Conservation (phyloP, 2,113 vertebrate species). For the Ascaphus truei region DNA sequence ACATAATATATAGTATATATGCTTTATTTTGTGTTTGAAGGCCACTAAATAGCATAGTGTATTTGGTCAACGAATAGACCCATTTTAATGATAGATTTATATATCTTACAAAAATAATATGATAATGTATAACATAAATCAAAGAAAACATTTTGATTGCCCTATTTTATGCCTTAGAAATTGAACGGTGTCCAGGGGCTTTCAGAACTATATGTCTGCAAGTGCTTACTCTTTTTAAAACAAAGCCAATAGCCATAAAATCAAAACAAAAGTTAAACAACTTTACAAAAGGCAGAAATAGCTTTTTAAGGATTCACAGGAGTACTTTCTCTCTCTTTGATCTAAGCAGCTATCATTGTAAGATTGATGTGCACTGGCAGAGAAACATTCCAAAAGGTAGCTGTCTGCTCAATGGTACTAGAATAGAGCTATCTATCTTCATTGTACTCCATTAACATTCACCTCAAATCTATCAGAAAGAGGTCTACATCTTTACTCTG, state of each 20-base stretch:
- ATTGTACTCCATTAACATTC: constrained; percentile 64
- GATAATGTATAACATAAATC: background rate
- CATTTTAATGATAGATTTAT: too few relatives aligned
- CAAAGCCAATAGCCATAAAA: constrained; percentile 49
- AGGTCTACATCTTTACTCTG: constrained; percentile 50
- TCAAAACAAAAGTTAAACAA: constrained; percentile 58
- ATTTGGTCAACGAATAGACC: too few relatives aligned
- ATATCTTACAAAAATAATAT: background rate
- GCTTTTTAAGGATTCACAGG: constrained; percentile 64
- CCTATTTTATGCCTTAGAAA: constrained; percentile 45
- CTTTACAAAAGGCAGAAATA: constrained; percentile 58
- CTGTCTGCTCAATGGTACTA: constrained; percentile 50
- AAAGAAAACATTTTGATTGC: constrained; percentile 12
- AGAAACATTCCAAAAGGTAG: constrained; percentile 55
- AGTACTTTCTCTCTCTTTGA: constrained; percentile 57
- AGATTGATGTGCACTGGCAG: constrained; percentile 65
- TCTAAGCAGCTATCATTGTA: constrained; percentile 45
- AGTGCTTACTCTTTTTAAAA: constrained; percentile 27
- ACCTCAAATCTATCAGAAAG: constrained; percentile 60
- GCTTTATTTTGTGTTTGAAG: too few relatives aligned
- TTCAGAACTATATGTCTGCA: constrained; percentile 38
- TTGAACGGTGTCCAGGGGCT: constrained; percentile 26
- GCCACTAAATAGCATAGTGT: too few relatives aligned
- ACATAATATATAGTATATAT: too few relatives aligned
- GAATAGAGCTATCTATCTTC: constrained; percentile 68